Base-by-base conservation (phyloP, 2,888 invertebrate genomes). In the Buathra laborator region DNA sequence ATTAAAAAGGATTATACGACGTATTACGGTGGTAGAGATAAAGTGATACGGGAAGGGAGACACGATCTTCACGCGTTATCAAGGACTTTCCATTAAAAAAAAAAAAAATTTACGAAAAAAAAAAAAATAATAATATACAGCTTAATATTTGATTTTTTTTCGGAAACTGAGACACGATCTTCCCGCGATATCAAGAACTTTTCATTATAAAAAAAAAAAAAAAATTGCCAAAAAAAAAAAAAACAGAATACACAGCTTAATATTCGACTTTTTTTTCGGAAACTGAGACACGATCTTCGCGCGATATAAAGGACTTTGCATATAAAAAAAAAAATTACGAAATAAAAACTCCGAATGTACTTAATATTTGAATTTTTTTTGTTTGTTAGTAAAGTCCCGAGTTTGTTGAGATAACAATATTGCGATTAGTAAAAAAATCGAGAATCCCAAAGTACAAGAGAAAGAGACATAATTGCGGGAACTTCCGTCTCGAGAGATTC, bases 1-100 rank as follows among this genome's bases (percentile, higher is more conserved):
- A 67, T 77, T 29, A 77, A 56, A 56, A 67, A 29, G 76, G 43
- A 44, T 56, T 77, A 37, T 56, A 44, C 44, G 48, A 46, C 24
- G 43, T 67, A 56, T 56, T 44, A 9, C 29, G 9, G 44, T 66
- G 43, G 19, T 0, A 14, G 24, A 10, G 14, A 66, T 66, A 32
- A 51, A 24, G 12, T 14, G 67, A 56, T 53, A 29, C 43, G 9
- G 53, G 6, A 3, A n/a, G 14, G 14, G 24, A 16, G n/a, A 19
- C 2, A n/a, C n/a, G 7, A 64, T n/a, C n/a, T 7, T 7, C 12
- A 4, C n/a, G n/a, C n/a, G 6, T 43, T 29, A 5, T 0, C 2
- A 46, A 44, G 37, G 9, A 37, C 9, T 37, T 5, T 9, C 6
- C 37, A 37, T 3, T 19, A 19, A 1, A 19, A 6, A 37, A 4